phyloP scores from a whole-genome alignment of 2,888 invertebrate genomes.

The Leptinotarsa haldemani region DNA sequence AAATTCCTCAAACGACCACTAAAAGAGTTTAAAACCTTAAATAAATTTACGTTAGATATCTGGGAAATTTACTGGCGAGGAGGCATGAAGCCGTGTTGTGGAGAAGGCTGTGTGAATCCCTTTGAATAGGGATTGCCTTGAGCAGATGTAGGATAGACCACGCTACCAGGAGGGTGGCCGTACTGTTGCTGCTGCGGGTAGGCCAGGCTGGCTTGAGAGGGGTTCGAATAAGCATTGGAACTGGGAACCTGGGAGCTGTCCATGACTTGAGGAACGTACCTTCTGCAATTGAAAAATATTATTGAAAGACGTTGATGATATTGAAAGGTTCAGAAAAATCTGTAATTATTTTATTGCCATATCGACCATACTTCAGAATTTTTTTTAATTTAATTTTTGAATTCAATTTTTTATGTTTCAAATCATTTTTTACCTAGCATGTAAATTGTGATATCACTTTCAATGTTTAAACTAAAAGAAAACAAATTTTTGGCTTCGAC shows the following conservation, averaged over 20 bases:
- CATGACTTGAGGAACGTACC: constrained; percentile 56
- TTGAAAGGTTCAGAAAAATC: not conserved
- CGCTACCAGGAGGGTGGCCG: constrained; percentile 50
- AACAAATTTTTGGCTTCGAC: too few species aligned
- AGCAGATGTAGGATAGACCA: constrained; percentile 52
- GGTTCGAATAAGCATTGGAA: constrained; percentile 58
- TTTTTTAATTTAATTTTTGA: too few species aligned
- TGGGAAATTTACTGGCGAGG: constrained; percentile 55
- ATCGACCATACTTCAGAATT: too few species aligned
- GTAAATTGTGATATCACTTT: too few species aligned
- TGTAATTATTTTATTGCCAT: too few species aligned
- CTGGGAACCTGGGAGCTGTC: constrained; percentile 59
- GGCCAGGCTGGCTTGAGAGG: constrained; percentile 56
- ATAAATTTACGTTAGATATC: constrained; percentile 25
- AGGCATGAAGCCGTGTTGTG: constrained; percentile 60
- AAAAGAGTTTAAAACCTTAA: constrained; percentile 41
- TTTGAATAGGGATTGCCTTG: constrained; percentile 63
- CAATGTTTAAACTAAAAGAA: too few species aligned
- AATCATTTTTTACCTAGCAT: too few species aligned
- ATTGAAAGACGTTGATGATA: not conserved
- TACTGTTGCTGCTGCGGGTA: constrained; percentile 55
- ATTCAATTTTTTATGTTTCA: too few species aligned
- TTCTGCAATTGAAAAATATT: constrained; percentile 44
- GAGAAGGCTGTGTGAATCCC: constrained; percentile 58
- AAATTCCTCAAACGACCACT: constrained; percentile 41